phyloP scores from a whole-genome alignment of 2,113 vertebrate species.

The Sarotherodon lohbergeri region DNA sequence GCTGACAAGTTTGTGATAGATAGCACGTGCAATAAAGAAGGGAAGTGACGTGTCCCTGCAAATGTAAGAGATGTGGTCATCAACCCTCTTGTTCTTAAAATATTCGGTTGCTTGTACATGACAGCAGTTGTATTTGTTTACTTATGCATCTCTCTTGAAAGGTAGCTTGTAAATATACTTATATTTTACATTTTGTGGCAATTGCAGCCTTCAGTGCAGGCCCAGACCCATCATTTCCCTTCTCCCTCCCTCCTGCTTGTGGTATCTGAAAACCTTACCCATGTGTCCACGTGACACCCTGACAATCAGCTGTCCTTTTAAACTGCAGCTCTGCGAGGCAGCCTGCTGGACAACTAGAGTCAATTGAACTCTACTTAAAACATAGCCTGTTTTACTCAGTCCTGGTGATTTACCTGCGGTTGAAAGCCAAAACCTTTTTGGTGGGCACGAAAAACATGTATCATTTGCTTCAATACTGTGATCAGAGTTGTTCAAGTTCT shows the following conservation, averaged over 20 bases:
- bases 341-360: slow-evolving; percentile 16
- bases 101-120: neutral
- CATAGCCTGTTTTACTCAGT: neutral
- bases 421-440: neutral
- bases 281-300: neutral
- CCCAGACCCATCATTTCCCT: neutral
- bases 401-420: neutral
- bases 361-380: neutral
- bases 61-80: neutral
- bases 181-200: neutral
- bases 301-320: neutral
- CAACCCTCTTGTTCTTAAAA: neutral
- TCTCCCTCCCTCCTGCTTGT: neutral
- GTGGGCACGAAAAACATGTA: fast-evolving
- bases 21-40: neutral
- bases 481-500: slow-evolving; percentile 40
- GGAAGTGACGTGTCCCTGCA: slow-evolving; percentile 38
- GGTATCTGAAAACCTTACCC: neutral
- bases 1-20: neutral
- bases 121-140: neutral
- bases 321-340: neutral
- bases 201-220: neutral
- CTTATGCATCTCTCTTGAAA: neutral
- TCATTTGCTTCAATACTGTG: slow-evolving; percentile 2
- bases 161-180: neutral